Conservation (phyloP, 2,888 invertebrate species). For the Idaea biselata region DNA sequence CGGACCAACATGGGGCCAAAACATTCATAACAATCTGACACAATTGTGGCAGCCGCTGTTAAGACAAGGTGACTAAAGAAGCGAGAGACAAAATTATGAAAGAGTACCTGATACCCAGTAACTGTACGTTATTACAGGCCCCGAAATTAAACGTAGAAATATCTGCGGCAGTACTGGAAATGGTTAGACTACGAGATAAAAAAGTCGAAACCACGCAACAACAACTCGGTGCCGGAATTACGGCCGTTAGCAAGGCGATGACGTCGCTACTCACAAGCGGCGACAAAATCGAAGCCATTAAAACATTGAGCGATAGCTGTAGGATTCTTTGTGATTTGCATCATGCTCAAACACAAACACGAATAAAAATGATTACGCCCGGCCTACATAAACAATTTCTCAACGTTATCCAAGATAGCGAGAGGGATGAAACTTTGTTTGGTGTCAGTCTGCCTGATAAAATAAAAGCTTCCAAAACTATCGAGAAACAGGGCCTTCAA, state of each 20-base stretch:
- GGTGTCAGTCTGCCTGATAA: conserved; percentile 13
- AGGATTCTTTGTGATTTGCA: too few species aligned
- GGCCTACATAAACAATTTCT: conserved; percentile 17
- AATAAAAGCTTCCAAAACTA: conserved; percentile 18
- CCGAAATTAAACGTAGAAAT: not conserved
- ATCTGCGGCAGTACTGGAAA: conserved; percentile 6
- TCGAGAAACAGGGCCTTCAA: conserved; percentile 17
- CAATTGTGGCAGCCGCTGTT: too few species aligned
- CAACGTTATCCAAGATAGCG: conserved; percentile 14
- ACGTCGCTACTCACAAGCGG: conserved; percentile 5
- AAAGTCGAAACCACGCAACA: conserved; percentile 13
- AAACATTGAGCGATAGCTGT: conserved; percentile 3
- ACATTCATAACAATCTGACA: too few species aligned
- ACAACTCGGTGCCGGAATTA: conserved; percentile 9
- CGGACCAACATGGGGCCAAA: too few species aligned
- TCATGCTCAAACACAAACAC: too few species aligned
- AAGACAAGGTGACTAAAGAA: conserved; percentile 1
- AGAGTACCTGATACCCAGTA: conserved; percentile 9
- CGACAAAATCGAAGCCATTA: conserved; percentile 13
- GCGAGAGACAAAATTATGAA: conserved; percentile 7
- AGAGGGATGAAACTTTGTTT: conserved; percentile 18
- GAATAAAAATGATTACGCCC: not conserved
- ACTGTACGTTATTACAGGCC: conserved; percentile 12
- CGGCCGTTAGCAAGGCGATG: conserved; percentile 13
- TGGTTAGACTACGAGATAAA: conserved; percentile 9